Conservation (phyloP, 2,113 vertebrate species). For the Dunckerocampus dactyliophorus region DNA sequence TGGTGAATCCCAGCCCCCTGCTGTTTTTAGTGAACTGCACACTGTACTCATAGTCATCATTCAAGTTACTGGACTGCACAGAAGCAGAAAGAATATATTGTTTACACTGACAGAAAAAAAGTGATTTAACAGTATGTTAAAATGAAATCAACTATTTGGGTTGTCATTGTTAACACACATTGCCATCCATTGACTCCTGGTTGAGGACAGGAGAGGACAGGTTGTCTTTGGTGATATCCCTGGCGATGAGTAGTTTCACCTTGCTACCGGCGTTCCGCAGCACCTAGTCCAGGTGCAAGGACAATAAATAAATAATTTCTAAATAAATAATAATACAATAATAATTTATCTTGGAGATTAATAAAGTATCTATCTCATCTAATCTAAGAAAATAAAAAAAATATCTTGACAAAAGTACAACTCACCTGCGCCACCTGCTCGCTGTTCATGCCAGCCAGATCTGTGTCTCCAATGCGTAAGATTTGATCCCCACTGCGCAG, state of each 20-base stretch:
- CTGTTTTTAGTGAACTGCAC: constrained; percentile 87
- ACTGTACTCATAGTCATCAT: constrained; percentile 78
- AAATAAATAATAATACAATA: too few relatives aligned
- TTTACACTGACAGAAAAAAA: not conserved
- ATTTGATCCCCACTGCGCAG: constrained; percentile 90
- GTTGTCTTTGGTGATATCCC: constrained; percentile 76
- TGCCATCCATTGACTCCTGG: constrained; percentile 63
- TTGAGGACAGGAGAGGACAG: constrained; percentile 49
- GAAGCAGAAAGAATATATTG: constrained; percentile 1
- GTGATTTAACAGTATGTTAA: not conserved
- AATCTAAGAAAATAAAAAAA: too few relatives aligned
- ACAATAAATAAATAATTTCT: constrained; percentile 11
- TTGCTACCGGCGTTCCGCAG: constrained; percentile 85
- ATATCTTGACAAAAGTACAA: too few relatives aligned
- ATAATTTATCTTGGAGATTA: too few relatives aligned
- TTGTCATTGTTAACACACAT: constrained; percentile 9
- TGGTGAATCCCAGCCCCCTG: constrained; percentile 87
- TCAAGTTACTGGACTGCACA: constrained; percentile 66
- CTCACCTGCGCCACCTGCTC: constrained; percentile 89
- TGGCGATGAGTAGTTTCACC: constrained; percentile 86
- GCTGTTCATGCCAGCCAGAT: constrained; percentile 85
- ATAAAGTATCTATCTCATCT: too few relatives aligned
- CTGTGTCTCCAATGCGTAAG: constrained; percentile 87
- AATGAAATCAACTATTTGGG: not conserved
- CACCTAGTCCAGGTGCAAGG: constrained; percentile 66